These are phyloP conservation scores for Hypocryptadius cinnamomeus DNA, from an alignment of 2,113 vertebrate genomes.

Conservation along the genomic window DNA sequence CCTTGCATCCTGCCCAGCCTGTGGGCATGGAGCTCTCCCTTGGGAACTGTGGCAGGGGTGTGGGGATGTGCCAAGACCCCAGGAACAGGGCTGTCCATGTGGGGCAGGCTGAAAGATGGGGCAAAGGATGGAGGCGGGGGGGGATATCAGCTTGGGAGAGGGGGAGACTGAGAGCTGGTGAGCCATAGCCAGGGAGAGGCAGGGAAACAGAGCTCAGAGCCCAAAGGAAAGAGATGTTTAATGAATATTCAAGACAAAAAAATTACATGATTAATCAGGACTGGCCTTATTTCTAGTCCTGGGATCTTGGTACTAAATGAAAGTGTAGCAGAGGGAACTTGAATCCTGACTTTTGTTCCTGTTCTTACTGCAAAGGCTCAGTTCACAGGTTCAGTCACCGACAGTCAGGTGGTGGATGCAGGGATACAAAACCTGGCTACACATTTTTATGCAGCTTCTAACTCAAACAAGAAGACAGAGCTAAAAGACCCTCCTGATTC, in stretches of 20 bases:
- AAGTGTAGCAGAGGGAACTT: neutral
- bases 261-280: neutral
- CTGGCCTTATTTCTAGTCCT: neutral
- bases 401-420: neutral
- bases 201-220: neutral
- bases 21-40: neutral
- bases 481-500: constrained; percentile 32
- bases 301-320: neutral
- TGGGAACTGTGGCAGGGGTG: accelerated
- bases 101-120: neutral
- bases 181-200: neutral
- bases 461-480: constrained; percentile 20
- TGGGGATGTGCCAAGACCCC: neutral
- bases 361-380: neutral
- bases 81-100: neutral
- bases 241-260: neutral
- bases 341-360: neutral
- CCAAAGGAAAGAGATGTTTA: neutral
- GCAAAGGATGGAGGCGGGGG: accelerated
- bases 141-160: neutral
- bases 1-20: neutral
- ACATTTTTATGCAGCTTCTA: neutral
- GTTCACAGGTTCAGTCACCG: neutral
- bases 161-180: neutral
- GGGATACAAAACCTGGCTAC: neutral